Conservation (phyloP, 2,113 vertebrate genomes). For the Pachyramphus minor region DNA sequence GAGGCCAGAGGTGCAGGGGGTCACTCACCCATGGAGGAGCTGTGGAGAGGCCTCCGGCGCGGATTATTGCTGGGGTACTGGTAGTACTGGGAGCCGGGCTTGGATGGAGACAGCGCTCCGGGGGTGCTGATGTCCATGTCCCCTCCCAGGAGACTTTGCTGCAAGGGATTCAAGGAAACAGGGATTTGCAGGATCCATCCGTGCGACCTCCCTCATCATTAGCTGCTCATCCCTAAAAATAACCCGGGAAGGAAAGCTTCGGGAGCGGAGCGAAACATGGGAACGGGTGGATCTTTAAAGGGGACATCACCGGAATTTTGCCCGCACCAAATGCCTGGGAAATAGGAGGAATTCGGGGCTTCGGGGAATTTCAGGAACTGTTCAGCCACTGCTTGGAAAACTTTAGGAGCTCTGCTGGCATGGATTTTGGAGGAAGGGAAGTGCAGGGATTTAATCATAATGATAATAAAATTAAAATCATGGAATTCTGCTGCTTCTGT, state of each 20-base stretch:
- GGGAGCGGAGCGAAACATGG: not conserved
- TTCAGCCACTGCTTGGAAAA: no score
- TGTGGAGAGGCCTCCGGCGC: constrained; percentile 86
- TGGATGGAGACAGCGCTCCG: constrained; percentile 89
- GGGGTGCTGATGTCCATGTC: constrained; percentile 93
- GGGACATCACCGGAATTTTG: not conserved
- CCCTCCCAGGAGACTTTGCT: constrained; percentile 83
- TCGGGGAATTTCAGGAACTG: no score
- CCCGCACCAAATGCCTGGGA: no score
- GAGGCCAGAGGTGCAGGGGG: not conserved
- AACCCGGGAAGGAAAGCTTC: not conserved
- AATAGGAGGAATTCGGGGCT: no score
- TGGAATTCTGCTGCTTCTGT: no score
- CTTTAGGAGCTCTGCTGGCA: no score
- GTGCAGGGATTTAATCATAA: no score
- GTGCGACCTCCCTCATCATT: not conserved
- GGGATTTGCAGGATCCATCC: not conserved
- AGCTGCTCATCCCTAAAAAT: constrained; percentile 40
- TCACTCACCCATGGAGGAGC: constrained; percentile 88
- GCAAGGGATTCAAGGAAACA: not conserved
- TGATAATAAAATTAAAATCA: no score
- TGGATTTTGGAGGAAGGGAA: no score
- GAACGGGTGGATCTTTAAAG: not conserved
- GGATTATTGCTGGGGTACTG: constrained; percentile 91
- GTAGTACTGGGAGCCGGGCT: constrained; percentile 91